These are phyloP conservation scores for Acanthochromis polyacanthus DNA, from an alignment of 2,113 vertebrate genomes.

Conservation along the genomic window DNA sequence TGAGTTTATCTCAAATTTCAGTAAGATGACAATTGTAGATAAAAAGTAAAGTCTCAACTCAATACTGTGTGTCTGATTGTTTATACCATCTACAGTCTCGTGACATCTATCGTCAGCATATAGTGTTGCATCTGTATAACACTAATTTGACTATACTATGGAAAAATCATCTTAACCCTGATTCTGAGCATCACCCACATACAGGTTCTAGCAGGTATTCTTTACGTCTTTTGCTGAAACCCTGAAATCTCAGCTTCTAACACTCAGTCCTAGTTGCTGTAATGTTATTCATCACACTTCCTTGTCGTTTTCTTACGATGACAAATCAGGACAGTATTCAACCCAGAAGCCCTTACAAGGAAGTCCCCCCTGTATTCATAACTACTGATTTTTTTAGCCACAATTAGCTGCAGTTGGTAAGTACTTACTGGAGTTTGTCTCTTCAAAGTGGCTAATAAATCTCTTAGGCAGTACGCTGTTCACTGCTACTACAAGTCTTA, in stretches of 20 bases:
- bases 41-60: too few species aligned
- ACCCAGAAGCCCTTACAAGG: slow-evolving; percentile 15
- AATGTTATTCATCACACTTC: not conserved
- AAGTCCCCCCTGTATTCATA: slow-evolving; percentile 1
- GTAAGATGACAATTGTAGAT: too few species aligned
- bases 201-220: too few species aligned
- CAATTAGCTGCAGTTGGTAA: slow-evolving; percentile 17
- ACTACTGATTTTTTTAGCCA: slow-evolving; percentile 8
- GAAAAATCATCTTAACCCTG: too few species aligned
- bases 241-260: not conserved
- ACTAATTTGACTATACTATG: too few species aligned
- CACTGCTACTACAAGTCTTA: slow-evolving; percentile 6
- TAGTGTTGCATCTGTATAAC: too few species aligned
- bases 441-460: slow-evolving; percentile 39
- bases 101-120: too few species aligned
- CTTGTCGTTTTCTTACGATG: not conserved
- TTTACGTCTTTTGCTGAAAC: too few species aligned
- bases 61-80: too few species aligned
- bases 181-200: too few species aligned
- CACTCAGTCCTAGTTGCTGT: not conserved
- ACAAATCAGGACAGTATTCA: slow-evolving; percentile 4
- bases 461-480: not conserved
- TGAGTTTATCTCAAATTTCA: too few species aligned
- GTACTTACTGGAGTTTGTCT: slow-evolving; percentile 7
- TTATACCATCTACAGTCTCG: too few species aligned